phyloP scores from a whole-genome alignment of 2,113 vertebrate species.

The Brachyistius frenatus region DNA sequence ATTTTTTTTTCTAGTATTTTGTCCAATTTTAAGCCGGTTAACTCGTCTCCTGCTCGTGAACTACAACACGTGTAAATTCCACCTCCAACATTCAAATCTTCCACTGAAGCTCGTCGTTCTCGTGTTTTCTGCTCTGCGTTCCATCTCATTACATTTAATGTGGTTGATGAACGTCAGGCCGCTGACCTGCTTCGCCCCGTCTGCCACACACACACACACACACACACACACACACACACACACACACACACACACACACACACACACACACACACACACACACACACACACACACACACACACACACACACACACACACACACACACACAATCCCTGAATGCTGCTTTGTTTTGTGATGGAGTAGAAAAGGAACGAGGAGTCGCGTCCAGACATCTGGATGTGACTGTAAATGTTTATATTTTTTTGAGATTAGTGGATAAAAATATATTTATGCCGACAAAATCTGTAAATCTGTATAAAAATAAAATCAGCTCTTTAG shows the following conservation, averaged over 20 bases:
- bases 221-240: too few species aligned
- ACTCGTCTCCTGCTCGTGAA: too few species aligned
- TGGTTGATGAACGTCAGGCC: slow-evolving; percentile 57
- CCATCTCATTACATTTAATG: slow-evolving; percentile 68
- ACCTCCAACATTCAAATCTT: too few species aligned
- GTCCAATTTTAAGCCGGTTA: too few species aligned
- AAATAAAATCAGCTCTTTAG: neutral
- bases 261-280: too few species aligned
- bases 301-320: too few species aligned
- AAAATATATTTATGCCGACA: too few species aligned
- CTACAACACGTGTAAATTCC: too few species aligned
- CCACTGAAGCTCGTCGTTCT: neutral
- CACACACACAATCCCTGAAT: slow-evolving; percentile 16
- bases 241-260: too few species aligned
- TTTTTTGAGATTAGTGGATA: neutral
- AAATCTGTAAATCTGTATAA: too few species aligned
- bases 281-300: too few species aligned
- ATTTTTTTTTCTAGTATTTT: too few species aligned
- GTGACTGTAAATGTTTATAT: neutral
- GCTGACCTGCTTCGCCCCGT: slow-evolving; percentile 46
- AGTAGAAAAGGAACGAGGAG: slow-evolving; percentile 5
- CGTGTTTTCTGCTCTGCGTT: slow-evolving; percentile 46
- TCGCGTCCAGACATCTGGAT: slow-evolving; percentile 27
- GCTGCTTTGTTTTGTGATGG: slow-evolving; percentile 53
- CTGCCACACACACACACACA: neutral